Evolutionary conservation across 2,113 vertebrate species (phyloP).

Genomic region (Tichodroma muraria): DNA sequence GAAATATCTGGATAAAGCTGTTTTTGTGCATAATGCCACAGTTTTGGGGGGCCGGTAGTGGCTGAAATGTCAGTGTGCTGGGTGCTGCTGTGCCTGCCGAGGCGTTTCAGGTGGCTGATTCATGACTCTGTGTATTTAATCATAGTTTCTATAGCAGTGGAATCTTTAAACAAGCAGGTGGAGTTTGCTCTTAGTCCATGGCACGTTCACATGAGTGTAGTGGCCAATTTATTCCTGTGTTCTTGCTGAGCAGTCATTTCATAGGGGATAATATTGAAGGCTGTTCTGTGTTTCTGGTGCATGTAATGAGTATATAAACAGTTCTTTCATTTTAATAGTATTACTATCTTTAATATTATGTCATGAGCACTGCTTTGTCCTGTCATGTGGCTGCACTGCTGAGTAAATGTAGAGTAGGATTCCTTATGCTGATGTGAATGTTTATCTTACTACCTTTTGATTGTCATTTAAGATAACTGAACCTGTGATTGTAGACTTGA

Average conservation of each 20-base stretch:
- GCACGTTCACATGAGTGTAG: accelerated
- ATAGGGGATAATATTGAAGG: neutral
- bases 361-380: neutral
- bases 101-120: neutral
- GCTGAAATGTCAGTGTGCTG: neutral
- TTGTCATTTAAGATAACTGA: neutral
- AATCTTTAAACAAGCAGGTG: constrained; percentile 4
- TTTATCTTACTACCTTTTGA: neutral
- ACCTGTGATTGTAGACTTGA: neutral
- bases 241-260: neutral
- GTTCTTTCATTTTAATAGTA: neutral
- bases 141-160: constrained; percentile 8
- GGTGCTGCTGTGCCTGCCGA: neutral
- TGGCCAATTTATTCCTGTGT: accelerated
- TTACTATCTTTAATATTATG: neutral
- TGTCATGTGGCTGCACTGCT: neutral
- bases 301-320: neutral
- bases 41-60: neutral
- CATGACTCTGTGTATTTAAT: neutral
- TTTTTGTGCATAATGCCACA: neutral
- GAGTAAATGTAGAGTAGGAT: neutral
- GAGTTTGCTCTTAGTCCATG: neutral
- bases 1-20: neutral
- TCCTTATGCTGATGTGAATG: neutral
- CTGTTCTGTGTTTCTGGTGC: neutral